phyloP scores from a whole-genome alignment of 2,113 vertebrate genomes.

The Meriones unguiculatus region DNA sequence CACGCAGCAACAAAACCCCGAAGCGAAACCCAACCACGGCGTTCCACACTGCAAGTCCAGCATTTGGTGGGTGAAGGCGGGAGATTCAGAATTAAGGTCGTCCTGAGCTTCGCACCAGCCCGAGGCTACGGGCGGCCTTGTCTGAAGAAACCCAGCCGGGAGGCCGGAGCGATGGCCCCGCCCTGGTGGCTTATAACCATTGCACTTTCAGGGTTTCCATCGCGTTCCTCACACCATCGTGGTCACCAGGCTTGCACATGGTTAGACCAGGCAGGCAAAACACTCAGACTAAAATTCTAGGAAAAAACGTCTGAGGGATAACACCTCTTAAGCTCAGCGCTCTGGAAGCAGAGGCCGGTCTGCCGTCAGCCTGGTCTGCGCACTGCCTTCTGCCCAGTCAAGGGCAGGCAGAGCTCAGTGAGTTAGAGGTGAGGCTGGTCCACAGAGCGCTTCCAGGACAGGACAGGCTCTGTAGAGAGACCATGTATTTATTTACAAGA shows the following conservation, averaged over 20 bases:
- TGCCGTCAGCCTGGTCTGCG: neutral
- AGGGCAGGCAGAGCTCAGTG: neutral
- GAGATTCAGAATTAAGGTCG: neutral
- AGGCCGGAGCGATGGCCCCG: neutral
- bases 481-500: neutral
- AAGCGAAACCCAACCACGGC: neutral
- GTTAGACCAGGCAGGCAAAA: neutral
- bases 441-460: no score
- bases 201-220: neutral
- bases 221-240: neutral
- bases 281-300: neutral
- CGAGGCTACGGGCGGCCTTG: neutral
- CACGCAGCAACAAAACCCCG: neutral
- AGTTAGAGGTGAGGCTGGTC: no score
- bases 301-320: neutral
- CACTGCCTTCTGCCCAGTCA: neutral
- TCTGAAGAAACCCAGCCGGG: neutral
- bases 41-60: neutral
- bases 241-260: neutral
- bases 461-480: no score
- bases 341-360: neutral
- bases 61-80: neutral
- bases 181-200: neutral
- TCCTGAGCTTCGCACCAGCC: neutral
- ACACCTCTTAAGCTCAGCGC: neutral